Evolutionary conservation across 2,888 invertebrate genomes (phyloP).

Genomic region (Bellardia bayeri): DNA sequence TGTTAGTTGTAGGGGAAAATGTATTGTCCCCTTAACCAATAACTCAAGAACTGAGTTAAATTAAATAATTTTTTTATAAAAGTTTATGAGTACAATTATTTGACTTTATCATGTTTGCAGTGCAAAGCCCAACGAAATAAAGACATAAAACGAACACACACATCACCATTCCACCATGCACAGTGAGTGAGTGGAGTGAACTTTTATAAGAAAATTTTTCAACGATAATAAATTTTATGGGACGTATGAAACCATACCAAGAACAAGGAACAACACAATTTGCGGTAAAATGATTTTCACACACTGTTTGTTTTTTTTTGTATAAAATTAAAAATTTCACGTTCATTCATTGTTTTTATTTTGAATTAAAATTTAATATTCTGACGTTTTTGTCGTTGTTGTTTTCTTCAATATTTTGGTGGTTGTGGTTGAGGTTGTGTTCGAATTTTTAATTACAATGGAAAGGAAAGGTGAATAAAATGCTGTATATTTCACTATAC

Average conservation of each 20-base stretch:
- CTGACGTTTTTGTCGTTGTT: background rate
- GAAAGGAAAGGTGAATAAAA: constrained; percentile 34
- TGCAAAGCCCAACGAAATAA: constrained; percentile 33
- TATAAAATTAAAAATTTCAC: constrained; percentile 8
- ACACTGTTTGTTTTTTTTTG: constrained; percentile 28
- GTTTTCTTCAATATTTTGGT: background rate
- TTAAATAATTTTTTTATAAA: constrained; percentile 3
- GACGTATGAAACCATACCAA: background rate
- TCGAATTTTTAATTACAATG: constrained; percentile 31
- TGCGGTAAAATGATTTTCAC: constrained; percentile 44
- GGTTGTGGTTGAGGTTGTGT: constrained; percentile 18
- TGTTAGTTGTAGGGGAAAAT: too few relatives aligned
- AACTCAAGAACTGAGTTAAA: background rate
- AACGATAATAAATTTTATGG: constrained; percentile 50
- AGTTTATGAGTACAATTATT: background rate
- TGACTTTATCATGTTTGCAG: constrained; percentile 31
- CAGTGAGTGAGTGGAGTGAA: constrained; percentile 35
- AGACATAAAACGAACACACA: background rate
- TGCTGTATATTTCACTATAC: background rate
- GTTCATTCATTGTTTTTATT: constrained; percentile 43
- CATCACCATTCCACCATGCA: background rate
- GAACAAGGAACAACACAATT: constrained; percentile 28
- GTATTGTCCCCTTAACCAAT: background rate
- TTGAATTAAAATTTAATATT: constrained; percentile 35
- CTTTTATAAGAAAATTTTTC: constrained; percentile 37